Evolutionary conservation across 2,888 invertebrate genomes (phyloP).

Genomic region (Andrena praecox): DNA sequence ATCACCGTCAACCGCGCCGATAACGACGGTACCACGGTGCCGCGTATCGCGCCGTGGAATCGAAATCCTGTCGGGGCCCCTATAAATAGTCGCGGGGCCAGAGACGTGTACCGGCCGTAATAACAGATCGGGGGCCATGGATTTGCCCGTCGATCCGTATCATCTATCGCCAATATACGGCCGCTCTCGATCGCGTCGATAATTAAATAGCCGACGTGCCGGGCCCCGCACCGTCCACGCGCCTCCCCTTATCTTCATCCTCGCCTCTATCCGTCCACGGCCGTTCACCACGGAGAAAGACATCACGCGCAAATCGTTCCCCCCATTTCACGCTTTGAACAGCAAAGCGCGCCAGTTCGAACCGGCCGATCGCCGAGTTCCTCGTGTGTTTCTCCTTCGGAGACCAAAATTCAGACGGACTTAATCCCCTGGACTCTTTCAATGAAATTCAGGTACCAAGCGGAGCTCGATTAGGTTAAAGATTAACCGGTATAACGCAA

Average conservation of each 20-base stretch:
- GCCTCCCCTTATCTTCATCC: conserved; percentile 47
- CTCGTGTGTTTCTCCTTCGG: not conserved
- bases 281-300: conserved; percentile 41
- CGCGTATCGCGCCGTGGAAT: conserved; percentile 56
- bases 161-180: conserved; percentile 60
- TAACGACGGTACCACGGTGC: conserved; percentile 48
- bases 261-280: conserved; percentile 9
- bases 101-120: conserved; percentile 67
- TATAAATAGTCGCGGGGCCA: conserved; percentile 71
- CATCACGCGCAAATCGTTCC: conserved; percentile 38
- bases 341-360: conserved; percentile 4
- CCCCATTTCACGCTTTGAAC: conserved; percentile 23
- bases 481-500: too few relatives aligned
- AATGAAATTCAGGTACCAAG: too few relatives aligned
- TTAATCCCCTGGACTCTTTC: too few relatives aligned
- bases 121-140: conserved; percentile 72
- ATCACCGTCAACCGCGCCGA: conserved; percentile 67
- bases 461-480: too few relatives aligned
- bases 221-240: conserved; percentile 52
- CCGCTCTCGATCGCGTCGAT: conserved; percentile 69
- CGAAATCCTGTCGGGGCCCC: conserved; percentile 41
- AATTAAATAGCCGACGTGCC: conserved; percentile 70
- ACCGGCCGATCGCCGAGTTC: conserved; percentile 18
- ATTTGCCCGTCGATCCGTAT: conserved; percentile 71
- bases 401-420: too few relatives aligned